These are phyloP conservation scores for Eclectus roratus DNA, from an alignment of 2,113 vertebrate species.

Conservation along the genomic window DNA sequence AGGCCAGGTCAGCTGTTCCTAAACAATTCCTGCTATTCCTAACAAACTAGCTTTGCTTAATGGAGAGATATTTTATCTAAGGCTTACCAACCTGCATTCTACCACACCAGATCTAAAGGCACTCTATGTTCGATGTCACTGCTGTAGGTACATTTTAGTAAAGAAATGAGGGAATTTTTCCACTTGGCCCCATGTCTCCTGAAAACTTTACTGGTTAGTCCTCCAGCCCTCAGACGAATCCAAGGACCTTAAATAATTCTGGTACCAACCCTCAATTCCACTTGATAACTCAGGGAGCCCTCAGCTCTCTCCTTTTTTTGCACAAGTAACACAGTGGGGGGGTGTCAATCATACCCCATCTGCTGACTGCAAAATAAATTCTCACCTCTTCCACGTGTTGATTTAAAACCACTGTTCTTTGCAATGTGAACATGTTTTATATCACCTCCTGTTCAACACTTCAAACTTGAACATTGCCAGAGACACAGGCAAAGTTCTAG, in stretches of 20 bases:
- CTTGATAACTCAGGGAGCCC: not conserved
- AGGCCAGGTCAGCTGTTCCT: not conserved
- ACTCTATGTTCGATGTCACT: not conserved
- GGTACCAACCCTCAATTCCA: not conserved
- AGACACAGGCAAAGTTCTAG: not conserved
- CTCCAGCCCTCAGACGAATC: not conserved
- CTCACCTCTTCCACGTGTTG: slow-evolving; percentile 30
- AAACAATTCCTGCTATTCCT: not conserved
- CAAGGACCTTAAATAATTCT: not conserved
- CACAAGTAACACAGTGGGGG: not conserved
- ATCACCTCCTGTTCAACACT: slow-evolving; percentile 34
- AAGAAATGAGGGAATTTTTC: not conserved
- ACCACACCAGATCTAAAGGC: not conserved
- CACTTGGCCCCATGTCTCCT: not conserved
- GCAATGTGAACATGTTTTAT: not conserved
- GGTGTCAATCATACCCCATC: slow-evolving; percentile 47
- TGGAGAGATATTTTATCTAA: not conserved
- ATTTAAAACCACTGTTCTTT: not conserved
- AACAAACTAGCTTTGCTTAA: not conserved
- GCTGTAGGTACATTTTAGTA: not conserved
- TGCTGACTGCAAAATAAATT: slow-evolving; percentile 22
- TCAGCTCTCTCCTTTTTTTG: not conserved
- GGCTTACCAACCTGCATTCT: not conserved
- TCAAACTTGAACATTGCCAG: not conserved
- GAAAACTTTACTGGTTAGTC: not conserved